Percentiles rank a stretch among this genome's conserved stretches.
These are phyloP conservation scores for Harpagoxenus sublaevis DNA, from an alignment of 2,888 invertebrate species.

Conservation along the genomic window DNA sequence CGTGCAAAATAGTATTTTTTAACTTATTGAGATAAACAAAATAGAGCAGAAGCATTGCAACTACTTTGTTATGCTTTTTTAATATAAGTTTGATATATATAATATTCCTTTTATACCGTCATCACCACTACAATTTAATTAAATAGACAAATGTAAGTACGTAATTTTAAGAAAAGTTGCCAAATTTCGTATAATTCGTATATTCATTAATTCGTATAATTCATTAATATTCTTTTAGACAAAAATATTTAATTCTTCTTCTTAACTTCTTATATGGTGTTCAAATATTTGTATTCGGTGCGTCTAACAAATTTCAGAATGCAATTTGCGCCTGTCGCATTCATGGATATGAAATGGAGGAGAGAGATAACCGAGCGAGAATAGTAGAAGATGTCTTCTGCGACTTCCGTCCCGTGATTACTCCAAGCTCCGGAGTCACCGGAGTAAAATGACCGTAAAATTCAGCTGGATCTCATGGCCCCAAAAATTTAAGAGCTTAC, in stretches of 20 bases:
- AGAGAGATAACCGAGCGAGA: neutral
- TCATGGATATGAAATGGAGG: neutral
- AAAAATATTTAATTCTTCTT: neutral
- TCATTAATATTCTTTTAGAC: neutral
- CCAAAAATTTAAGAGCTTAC: conserved; percentile 65
- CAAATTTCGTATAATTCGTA: neutral
- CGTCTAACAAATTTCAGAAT: conserved; percentile 1
- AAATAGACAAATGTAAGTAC: neutral
- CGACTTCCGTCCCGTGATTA: conserved; percentile 42
- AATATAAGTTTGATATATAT: no score
- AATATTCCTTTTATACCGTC: no score
- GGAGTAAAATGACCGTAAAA: conserved; percentile 59
- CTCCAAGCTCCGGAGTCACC: conserved; percentile 11
- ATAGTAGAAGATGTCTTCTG: neutral
- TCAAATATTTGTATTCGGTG: neutral
- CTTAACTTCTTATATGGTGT: no score
- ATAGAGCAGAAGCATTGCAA: neutral
- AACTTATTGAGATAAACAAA: neutral
- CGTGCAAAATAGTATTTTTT: neutral
- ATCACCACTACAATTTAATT: neutral
- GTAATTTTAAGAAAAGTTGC: neutral
- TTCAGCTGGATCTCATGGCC: conserved; percentile 46
- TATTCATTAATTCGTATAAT: neutral
- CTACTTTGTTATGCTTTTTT: neutral
- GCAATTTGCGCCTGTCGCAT: conserved; percentile 17